Conservation (phyloP, 2,113 vertebrate genomes). For the Scophthalmus maximus region DNA sequence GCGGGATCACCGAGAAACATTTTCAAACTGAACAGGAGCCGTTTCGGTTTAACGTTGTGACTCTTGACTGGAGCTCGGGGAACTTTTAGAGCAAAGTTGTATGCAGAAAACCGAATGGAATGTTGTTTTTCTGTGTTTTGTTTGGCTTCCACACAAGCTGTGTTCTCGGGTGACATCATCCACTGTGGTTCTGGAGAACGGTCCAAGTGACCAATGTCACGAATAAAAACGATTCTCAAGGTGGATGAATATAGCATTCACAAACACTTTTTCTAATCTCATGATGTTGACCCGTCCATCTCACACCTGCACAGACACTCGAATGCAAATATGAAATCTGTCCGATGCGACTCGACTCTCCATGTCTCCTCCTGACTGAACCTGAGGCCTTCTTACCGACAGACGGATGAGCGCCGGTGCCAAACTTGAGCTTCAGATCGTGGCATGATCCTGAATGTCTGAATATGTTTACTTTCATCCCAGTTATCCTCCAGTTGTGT, state of each 20-base stretch:
- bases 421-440: conserved; percentile 14
- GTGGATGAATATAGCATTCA: too few species aligned
- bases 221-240: too few species aligned
- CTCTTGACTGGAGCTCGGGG: too few species aligned
- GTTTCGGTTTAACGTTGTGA: neutral
- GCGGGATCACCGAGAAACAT: conserved; percentile 17
- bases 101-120: neutral
- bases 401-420: too few species aligned
- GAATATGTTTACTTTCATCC: conserved; percentile 22
- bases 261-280: too few species aligned
- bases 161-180: neutral
- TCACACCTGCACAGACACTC: too few species aligned
- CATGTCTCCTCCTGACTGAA: too few species aligned
- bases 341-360: too few species aligned
- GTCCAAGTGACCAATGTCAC: too few species aligned
- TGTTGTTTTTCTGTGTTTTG: neutral
- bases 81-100: neutral
- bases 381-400: too few species aligned
- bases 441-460: neutral
- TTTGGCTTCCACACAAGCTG: neutral
- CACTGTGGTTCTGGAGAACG: neutral
- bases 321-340: too few species aligned
- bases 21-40: neutral
- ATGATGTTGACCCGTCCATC: too few species aligned
- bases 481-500: conserved; percentile 3